Base-by-base conservation (phyloP, 2,113 vertebrate species). In the Eleginops maclovinus region DNA sequence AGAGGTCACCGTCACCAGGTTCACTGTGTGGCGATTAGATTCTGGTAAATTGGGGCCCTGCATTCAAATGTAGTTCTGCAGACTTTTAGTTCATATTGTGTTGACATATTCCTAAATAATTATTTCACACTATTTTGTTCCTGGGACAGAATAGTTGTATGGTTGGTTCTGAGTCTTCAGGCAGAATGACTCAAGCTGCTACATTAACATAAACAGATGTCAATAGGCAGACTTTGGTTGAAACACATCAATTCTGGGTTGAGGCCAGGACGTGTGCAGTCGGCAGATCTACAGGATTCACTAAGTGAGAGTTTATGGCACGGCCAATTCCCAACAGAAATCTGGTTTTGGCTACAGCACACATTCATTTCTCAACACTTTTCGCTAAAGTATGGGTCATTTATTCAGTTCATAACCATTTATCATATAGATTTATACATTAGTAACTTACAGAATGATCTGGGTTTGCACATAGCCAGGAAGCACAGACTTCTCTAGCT, bases 281-380 rank as follows among this genome's bases (percentile, higher is more conserved):
- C 47, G 13, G 56, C 50, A 16, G 22, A 65, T 41, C 46, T 65
- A 3, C 56, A 41, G 43, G 64, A 55, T 70, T 47, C 47, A 7
- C 26, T 19, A 71, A 67, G 62, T 64, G 62, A 53, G 21, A 24
- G 36, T 51, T 68, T 50, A 64, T 63, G 22, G 28, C 47, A 44
- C 15, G 28, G 43, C 6, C 36, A 14, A 7, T 56, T 59, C 9
- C 26, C 36, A 14, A 61, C 50, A 44, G 16, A 28, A 28, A 43
- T 36, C 49, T 28, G 66, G 11, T 24, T 61, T n/a, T 44, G 53
- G 51, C 49, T 8, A 8, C 7, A 36, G 31, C 31, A 36, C 31
- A 36, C 31, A 8, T 36, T 36, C 31, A 9, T 36, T 36, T 36
- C 6, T 36, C 31, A 36, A 36, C 31, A 7, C 5, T 36, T 36